A percentile compares a stretch with the other conserved stretches of the same genome.
phyloP scores from a whole-genome alignment of 1,140 invertebrate species.

The Bathynomus jamesi region DNA sequence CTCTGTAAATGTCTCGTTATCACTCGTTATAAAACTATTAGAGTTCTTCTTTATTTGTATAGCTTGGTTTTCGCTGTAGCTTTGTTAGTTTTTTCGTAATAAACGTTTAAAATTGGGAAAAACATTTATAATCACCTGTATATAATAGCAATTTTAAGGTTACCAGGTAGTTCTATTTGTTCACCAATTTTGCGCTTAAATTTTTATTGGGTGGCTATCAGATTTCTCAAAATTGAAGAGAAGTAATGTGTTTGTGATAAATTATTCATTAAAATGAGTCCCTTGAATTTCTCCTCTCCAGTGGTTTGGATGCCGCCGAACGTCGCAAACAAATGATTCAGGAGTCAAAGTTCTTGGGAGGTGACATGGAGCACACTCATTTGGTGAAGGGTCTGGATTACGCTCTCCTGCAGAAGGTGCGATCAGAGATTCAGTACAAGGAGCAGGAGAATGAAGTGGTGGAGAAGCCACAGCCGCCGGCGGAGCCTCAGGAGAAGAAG shows the following conservation, averaged over 20 bases:
- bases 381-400: constrained; percentile 99
- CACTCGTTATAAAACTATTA: neutral
- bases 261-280: too few relatives aligned
- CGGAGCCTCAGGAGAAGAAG: constrained; percentile 52
- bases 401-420: constrained; percentile 88
- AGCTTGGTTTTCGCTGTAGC: too few relatives aligned
- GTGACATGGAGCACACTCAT: constrained; percentile 99
- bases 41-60: neutral
- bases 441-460: constrained; percentile 77
- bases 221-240: too few relatives aligned
- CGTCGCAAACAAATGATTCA: constrained; percentile 90
- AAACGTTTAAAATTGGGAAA: too few relatives aligned
- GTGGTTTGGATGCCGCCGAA: constrained; percentile 75
- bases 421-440: constrained; percentile 68
- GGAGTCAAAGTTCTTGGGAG: constrained; percentile 98
- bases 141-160: neutral
- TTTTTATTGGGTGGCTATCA: too few relatives aligned
- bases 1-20: neutral
- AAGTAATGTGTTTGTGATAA: too few relatives aligned
- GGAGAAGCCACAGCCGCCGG: constrained; percentile 54
- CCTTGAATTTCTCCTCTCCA: constrained; percentile 10
- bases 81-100: too few relatives aligned
- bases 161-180: neutral
- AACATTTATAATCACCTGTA: too few relatives aligned
- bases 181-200: too few relatives aligned